Percentiles rank a stretch among this genome's conserved stretches.
These are phyloP conservation scores for Camponotus vicinus DNA, from an alignment of 1,140 invertebrate species.

Conservation along the genomic window DNA sequence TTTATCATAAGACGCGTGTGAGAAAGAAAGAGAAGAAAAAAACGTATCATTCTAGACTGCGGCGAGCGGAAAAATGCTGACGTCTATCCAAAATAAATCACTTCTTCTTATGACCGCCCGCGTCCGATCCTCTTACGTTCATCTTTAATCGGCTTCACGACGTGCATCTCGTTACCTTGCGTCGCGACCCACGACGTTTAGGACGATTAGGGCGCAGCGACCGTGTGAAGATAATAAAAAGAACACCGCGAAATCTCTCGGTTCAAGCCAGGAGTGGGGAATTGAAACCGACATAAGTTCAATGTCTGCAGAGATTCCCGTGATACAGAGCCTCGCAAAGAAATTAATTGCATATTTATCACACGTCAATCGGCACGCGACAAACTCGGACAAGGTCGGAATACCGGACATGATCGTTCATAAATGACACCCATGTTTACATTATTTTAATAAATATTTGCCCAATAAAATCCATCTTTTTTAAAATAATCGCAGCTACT, in stretches of 20 bases:
- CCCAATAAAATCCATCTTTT: background rate
- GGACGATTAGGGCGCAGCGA: slow-evolving; percentile 40
- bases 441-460: background rate
- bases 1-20: background rate
- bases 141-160: slow-evolving; percentile 62
- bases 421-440: too few relatives aligned
- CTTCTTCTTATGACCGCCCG: slow-evolving; percentile 24
- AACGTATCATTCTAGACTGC: background rate
- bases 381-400: background rate
- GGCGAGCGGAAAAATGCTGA: slow-evolving; percentile 26
- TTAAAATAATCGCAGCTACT: background rate
- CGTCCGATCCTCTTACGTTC: slow-evolving; percentile 58
- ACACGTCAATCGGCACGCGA: background rate
- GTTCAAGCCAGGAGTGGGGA: background rate
- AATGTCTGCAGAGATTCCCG: background rate
- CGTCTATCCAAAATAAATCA: slow-evolving; percentile 44
- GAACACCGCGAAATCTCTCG: background rate
- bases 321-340: background rate
- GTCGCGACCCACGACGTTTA: slow-evolving; percentile 42
- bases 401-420: background rate
- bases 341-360: background rate
- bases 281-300: slow-evolving; percentile 19
- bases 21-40: background rate
- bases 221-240: slow-evolving; percentile 22
- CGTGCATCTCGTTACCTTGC: slow-evolving; percentile 57